Percentiles rank a stretch among this genome's conserved stretches.
Evolutionary conservation across 92 coral and sea anemone genomes (phyloP).

Genomic region (Porites cylindrica): DNA sequence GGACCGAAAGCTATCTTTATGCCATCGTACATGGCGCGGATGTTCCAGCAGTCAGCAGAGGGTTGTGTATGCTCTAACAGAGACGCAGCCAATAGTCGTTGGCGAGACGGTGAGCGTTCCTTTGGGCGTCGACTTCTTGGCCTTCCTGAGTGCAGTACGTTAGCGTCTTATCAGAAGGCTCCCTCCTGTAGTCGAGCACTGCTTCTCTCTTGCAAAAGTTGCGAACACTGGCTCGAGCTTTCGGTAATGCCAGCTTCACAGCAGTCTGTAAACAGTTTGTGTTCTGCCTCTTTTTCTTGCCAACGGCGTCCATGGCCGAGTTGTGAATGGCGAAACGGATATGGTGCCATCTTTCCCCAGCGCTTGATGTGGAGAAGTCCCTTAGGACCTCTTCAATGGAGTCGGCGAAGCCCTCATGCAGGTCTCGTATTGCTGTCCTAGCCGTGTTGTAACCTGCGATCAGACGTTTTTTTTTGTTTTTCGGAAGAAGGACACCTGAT

Average conservation of each 20-base stretch:
- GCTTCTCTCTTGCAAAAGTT: slow-evolving; percentile 12
- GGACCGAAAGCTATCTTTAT: slow-evolving; percentile 18
- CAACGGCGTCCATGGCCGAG: slow-evolving; percentile 48
- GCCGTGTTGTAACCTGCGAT: slow-evolving; percentile 8
- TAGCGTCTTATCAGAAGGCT: slow-evolving; percentile 31
- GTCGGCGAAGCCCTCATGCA: slow-evolving; percentile 17
- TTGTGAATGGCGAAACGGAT: slow-evolving; percentile 29
- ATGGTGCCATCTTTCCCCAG: slow-evolving; percentile 28
- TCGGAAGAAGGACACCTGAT: too few relatives aligned
- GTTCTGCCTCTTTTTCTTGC: slow-evolving; percentile 40
- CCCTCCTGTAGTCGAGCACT: slow-evolving; percentile 7
- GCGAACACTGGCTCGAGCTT: slow-evolving; percentile 36
- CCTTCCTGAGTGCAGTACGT: slow-evolving; percentile 34
- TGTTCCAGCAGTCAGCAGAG: slow-evolving; percentile 42
- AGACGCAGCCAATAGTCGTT: slow-evolving; percentile 37
- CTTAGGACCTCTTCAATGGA: slow-evolving; percentile 27
- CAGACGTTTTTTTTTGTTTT: too few relatives aligned
- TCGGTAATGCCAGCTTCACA: slow-evolving; percentile 32
- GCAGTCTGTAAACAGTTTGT: slow-evolving; percentile 33
- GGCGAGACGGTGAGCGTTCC: slow-evolving; percentile 6
- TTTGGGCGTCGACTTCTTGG: background rate
- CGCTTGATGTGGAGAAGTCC: slow-evolving; percentile 33
- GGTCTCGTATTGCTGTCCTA: slow-evolving; percentile 15
- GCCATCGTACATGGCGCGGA: slow-evolving; percentile 39
- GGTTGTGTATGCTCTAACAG: slow-evolving; percentile 17